Evolutionary conservation across 2,113 vertebrate genomes (phyloP), one percentile per base, ranked within the genome.

Genomic region (Halcyon malimbica): DNA sequence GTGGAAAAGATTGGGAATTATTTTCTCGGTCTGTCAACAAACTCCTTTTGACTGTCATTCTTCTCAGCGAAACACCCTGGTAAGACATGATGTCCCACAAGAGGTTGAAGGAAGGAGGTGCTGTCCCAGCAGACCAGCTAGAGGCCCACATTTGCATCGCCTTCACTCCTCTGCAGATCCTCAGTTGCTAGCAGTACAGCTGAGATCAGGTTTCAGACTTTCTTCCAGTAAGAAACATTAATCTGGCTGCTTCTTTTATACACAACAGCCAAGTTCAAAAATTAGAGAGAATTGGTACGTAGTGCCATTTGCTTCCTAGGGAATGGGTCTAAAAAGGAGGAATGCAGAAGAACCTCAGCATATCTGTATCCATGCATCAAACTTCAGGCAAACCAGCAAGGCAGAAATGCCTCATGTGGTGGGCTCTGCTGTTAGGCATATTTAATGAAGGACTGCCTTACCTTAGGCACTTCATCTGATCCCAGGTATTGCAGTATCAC

Each of bases 251-350:
- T 91, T 70, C 50, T 83, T 9, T 54, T 93, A 39, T 59, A 62
- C 5, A n/a, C 70, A 93, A 28, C 31, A 42, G 25, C 10, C 14
- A 44, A 37, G 41, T 50, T 69, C 0, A 74, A 86, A 86, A 59
- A 21, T 5, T 68, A 67, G 12, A 68, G 35, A 54, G 9, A 63
- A 4, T 2, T 76, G 13, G 6, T 53, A 28, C 6, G 12, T 14
- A 35, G 48, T n/a, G n/a, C n/a, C n/a, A n/a, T n/a, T 42, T 0
- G 0, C 10, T 33, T 83, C 54, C 50, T 50, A 62, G 26, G 62
- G 26, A 80, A 54, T 0, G 2, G 9, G 31, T 26, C 2, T 80
- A 28, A 44, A 88, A 79, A 44, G 7, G 4, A 65, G 24, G 21
- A 90, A 73, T n/a, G 37, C 6, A n/a, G 54, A 87, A 78, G 35